These are phyloP conservation scores for Erebia aethiops DNA, from an alignment of 2,888 invertebrate species.

Conservation along the genomic window DNA sequence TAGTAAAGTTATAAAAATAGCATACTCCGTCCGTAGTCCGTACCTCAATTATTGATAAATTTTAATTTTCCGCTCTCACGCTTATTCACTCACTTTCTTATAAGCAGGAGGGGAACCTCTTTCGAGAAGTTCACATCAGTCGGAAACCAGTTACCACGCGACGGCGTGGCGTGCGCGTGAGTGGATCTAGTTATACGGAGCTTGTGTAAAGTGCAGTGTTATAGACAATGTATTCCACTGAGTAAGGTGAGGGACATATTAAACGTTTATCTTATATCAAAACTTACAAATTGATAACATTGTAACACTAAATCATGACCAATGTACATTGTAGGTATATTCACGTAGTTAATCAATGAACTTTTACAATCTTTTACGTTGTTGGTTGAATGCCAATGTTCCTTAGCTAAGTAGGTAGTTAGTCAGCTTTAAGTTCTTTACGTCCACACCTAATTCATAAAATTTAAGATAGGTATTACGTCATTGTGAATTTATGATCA, in stretches of 20 bases:
- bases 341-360: not conserved
- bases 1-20: not conserved
- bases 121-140: conserved; percentile 45
- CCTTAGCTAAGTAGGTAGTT: not conserved
- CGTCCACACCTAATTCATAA: not conserved
- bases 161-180: conserved; percentile 41
- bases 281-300: conserved; percentile 19
- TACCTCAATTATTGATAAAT: not conserved
- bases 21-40: not conserved
- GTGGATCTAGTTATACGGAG: conserved; percentile 38
- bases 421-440: not conserved
- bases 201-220: conserved; percentile 36
- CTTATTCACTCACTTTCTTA: conserved; percentile 28
- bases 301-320: not conserved
- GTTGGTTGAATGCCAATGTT: not conserved
- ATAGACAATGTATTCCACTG: conserved; percentile 43
- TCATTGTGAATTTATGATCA: not conserved
- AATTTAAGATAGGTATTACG: not conserved
- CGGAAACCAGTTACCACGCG: conserved; percentile 46
- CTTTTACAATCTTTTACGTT: conserved; percentile 2
- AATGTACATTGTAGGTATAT: not conserved
- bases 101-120: conserved; percentile 43
- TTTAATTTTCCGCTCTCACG: conserved; percentile 36
- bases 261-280: not conserved
- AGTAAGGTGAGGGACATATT: conserved; percentile 43